These are phyloP conservation scores for Notospermus geniculatus DNA, from an alignment of 1,140 invertebrate genomes.

Conservation along the genomic window DNA sequence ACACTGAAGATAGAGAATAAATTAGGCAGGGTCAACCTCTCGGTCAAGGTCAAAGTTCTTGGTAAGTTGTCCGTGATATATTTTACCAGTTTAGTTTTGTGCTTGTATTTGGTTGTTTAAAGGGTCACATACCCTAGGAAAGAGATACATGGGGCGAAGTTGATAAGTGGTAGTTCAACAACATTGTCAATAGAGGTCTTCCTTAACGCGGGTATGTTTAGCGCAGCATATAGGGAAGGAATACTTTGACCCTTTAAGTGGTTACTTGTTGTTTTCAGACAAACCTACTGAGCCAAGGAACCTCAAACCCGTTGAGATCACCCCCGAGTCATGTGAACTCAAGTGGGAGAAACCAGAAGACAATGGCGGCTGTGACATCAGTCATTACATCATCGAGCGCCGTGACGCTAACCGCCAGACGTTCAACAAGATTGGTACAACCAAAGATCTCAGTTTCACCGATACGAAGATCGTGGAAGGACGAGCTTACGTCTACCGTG, in stretches of 20 bases:
- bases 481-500: conserved; percentile 94
- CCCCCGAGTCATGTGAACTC: conserved; percentile 55
- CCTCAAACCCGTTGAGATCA: conserved; percentile 35
- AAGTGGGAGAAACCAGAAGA: conserved; percentile 48
- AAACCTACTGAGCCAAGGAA: conserved; percentile 40
- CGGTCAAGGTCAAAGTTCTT: conserved; percentile 58
- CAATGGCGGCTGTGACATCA: conserved; percentile 50
- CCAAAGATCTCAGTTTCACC: conserved; percentile 66
- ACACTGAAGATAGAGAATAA: conserved; percentile 48
- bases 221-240: too few species aligned
- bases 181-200: too few species aligned
- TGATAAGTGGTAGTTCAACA: too few species aligned
- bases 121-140: too few species aligned
- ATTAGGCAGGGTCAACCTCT: conserved; percentile 29
- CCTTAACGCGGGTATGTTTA: too few species aligned
- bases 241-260: too few species aligned
- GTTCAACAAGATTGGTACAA: conserved; percentile 78
- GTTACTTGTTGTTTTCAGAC: conserved; percentile 28
- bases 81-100: too few species aligned
- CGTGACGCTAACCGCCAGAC: conserved; percentile 66
- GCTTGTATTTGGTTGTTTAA: too few species aligned
- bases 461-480: conserved; percentile 86
- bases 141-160: too few species aligned
- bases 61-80: conserved; percentile 50
- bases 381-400: conserved; percentile 50